Evolutionary conservation across 2,888 invertebrate species (phyloP), one percentile per base, ranked within the genome.

Genomic region (Eristalis tenax): DNA sequence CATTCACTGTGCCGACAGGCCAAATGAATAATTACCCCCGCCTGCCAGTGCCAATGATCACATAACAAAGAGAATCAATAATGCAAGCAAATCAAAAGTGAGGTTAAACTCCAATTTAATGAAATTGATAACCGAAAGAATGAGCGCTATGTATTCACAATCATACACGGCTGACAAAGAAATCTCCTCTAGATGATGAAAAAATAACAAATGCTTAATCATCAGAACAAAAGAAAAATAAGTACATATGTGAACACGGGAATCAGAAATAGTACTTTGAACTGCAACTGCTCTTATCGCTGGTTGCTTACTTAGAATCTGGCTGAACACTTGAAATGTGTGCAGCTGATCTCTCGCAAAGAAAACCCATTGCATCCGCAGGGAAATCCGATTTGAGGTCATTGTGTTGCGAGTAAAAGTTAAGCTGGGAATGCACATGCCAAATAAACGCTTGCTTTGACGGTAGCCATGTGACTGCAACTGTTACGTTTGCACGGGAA

Each of bases 71-170:
- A 50, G 50, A 50, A 6, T 50, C 50, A 50, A 50, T 50, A 50
- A 50, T 50, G 50, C 50, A 50, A 18, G 18, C 50, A 18, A 18
- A n/a, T 50, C 50, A 50, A 50, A 50, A 50, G 50, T 50, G 50
- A 50, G 50, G 50, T 50, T 50, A 50, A 50, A 50, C 50, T 50
- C 50, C 50, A 50, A 50, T n/a, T 50, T 50, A 50, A 50, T 50
- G 18, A 50, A 50, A 50, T 2, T 50, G 50, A 50, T 50, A 50
- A 50, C 50, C 18, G 18, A 18, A 18, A 0, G 10, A 18, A 4
- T 1, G 50, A 18, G 8, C 50, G 8, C 18, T 50, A 18, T 50
- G 18, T 50, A 8, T 18, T 50, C 18, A 50, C 50, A 32, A 32
- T 32, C 32, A 6, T 32, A 5, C 32, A 32, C 6, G 32, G 32